A percentile compares a stretch with the other conserved stretches of the same genome.
phyloP scores from a whole-genome alignment of 2,888 invertebrate genomes.

The Fabriciana adippe region DNA sequence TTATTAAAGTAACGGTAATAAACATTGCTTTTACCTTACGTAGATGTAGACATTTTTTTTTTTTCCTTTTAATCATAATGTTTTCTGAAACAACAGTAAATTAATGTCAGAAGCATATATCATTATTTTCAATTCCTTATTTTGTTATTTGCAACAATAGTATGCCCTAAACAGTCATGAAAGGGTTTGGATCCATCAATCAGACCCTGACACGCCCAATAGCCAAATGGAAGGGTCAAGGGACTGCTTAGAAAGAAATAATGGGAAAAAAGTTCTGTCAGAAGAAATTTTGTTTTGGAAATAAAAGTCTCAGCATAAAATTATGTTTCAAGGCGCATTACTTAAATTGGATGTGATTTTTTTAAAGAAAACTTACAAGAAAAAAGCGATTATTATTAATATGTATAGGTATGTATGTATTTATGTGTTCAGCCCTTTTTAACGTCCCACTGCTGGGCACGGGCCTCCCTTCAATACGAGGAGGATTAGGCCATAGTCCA shows the following conservation, averaged over 20 bases:
- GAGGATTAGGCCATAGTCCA: no score
- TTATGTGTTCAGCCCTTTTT: no score
- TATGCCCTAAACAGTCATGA: constrained; percentile 45
- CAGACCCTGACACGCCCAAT: constrained; percentile 55
- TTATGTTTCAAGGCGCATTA: not conserved
- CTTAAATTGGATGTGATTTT: no score
- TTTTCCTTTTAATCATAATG: no score
- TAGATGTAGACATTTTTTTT: no score
- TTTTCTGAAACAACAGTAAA: not conserved
- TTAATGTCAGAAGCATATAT: constrained; percentile 21
- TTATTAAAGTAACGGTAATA: no score
- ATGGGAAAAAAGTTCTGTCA: constrained; percentile 44
- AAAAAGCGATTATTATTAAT: no score
- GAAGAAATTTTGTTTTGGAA: constrained; percentile 17
- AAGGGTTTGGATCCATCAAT: constrained; percentile 60
- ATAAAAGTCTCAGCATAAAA: not conserved
- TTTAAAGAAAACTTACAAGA: no score
- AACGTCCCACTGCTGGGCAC: no score
- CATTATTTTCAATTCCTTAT: constrained; percentile 30
- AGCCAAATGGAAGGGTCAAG: constrained; percentile 51
- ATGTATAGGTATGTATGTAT: no score
- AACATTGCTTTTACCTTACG: no score
- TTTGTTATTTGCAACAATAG: constrained; percentile 42
- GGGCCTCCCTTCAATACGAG: no score
- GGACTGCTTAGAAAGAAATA: constrained; percentile 54